Percentiles rank a stretch among this genome's conserved stretches.
Evolutionary conservation across 2,797 vertebrate genomes (phyloP).

Genomic region (Eulemur coronatus): DNA sequence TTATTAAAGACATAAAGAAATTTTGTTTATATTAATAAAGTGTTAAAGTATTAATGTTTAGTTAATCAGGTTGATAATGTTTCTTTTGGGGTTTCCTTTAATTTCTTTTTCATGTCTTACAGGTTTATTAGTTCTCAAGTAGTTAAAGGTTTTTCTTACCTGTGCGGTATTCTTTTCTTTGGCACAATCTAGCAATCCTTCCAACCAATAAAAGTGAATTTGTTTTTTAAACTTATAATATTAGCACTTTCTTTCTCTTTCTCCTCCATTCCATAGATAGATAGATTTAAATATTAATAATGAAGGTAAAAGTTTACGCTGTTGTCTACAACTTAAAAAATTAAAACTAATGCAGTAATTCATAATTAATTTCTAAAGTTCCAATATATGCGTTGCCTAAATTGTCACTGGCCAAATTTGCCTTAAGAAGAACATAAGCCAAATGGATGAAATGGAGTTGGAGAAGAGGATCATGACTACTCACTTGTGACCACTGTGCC

Average conservation of each 20-base stretch:
- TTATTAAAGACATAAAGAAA: neutral
- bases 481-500: neutral
- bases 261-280: neutral
- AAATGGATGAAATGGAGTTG: neutral
- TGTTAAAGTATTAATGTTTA: neutral
- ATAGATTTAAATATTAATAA: neutral
- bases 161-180: neutral
- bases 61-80: slow-evolving; percentile 12
- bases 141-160: neutral
- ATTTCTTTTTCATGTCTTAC: neutral
- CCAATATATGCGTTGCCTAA: neutral
- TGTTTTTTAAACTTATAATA: slow-evolving; percentile 12
- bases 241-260: neutral
- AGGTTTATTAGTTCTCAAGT: slow-evolving; percentile 6
- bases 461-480: neutral
- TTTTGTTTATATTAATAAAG: slow-evolving; percentile 18
- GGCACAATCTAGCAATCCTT: neutral
- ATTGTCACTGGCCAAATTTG: neutral
- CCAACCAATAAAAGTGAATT: neutral
- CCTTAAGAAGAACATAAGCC: neutral
- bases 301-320: neutral
- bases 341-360: neutral
- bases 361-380: slow-evolving; percentile 28
- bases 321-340: neutral
- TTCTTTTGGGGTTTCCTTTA: slow-evolving; percentile 16